Percentiles rank a stretch among this genome's conserved stretches.
These are phyloP conservation scores for Psittacula echo DNA, from an alignment of 2,797 vertebrate species.

Conservation along the genomic window DNA sequence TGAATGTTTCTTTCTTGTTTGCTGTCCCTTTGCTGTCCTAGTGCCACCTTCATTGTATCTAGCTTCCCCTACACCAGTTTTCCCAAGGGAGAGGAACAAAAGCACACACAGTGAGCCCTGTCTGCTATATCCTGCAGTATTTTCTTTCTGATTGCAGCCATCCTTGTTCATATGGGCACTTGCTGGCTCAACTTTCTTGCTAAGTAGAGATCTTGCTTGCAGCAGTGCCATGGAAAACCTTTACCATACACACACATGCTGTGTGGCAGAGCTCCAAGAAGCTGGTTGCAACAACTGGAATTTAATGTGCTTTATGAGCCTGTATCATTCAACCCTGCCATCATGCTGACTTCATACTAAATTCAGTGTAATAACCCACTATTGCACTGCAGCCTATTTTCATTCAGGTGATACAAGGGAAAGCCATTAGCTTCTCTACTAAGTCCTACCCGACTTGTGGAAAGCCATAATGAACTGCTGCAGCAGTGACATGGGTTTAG, in stretches of 20 bases:
- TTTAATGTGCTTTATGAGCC: background rate
- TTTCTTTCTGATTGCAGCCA: background rate
- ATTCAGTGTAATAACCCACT: background rate
- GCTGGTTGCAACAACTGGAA: background rate
- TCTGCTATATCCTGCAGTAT: fast-evolving
- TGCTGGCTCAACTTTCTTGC: too few relatives aligned
- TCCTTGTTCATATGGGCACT: background rate
- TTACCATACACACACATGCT: fast-evolving
- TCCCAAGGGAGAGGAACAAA: background rate
- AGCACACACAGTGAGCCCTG: background rate
- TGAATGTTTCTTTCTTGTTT: fast-evolving
- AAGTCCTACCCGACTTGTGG: background rate
- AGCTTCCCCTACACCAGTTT: background rate
- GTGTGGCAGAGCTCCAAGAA: background rate
- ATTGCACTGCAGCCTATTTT: background rate
- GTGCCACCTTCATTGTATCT: fast-evolving
- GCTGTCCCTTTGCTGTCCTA: background rate
- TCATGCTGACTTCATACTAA: background rate
- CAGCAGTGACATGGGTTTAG: background rate
- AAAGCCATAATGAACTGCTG: background rate
- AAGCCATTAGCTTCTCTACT: background rate
- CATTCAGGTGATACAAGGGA: background rate
- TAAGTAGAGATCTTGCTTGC: background rate
- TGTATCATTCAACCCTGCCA: background rate
- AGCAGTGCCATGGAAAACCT: background rate